Evolutionary conservation across 2,113 vertebrate genomes (phyloP).

Genomic region (Xerus inauris): DNA sequence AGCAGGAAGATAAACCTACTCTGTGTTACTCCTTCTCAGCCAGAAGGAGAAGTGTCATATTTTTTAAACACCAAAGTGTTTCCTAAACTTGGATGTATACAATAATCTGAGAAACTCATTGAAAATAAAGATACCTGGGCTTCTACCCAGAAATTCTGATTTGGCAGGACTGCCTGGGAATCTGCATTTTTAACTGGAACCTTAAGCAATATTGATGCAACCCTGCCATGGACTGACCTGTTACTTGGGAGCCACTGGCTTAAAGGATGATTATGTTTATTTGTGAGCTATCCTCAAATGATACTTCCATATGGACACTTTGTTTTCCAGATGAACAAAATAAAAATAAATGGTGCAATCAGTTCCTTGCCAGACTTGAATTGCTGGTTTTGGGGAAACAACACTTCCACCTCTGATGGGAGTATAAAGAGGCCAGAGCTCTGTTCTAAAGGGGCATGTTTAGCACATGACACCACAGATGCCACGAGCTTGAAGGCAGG

Average conservation of each 20-base stretch:
- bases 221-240: neutral
- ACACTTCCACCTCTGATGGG: neutral
- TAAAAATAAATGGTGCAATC: conserved; percentile 25
- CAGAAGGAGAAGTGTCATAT: conserved; percentile 62
- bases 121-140: conserved; percentile 68
- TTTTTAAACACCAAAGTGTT: conserved; percentile 70
- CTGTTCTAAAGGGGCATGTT: neutral
- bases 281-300: conserved; percentile 39
- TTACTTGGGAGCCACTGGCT: neutral
- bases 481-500: neutral
- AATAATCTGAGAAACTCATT: conserved; percentile 66
- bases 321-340: conserved; percentile 59
- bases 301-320: conserved; percentile 39
- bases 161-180: conserved; percentile 5
- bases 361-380: conserved; percentile 47
- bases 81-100: conserved; percentile 68
- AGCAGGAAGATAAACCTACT: neutral
- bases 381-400: neutral
- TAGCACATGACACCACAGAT: neutral
- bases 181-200: conserved; percentile 11
- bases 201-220: neutral
- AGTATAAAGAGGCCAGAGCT: neutral
- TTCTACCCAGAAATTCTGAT: conserved; percentile 44
- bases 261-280: neutral
- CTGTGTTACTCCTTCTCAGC: conserved; percentile 21